Evolutionary conservation across 2,113 vertebrate genomes (phyloP).

Genomic region (Mastomys coucha): DNA sequence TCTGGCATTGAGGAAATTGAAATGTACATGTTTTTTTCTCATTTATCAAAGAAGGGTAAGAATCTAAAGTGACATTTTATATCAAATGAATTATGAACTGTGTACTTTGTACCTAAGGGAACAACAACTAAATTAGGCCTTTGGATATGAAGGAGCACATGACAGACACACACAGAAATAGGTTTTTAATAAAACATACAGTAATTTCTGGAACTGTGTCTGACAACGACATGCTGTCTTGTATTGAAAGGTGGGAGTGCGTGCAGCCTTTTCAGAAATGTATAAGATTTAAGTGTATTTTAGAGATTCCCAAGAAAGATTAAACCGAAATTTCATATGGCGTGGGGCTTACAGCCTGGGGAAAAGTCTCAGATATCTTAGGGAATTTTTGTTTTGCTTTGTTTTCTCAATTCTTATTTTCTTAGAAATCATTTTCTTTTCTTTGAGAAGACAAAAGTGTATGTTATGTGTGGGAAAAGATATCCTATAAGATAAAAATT

Average conservation of each 20-base stretch:
- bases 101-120: constrained; percentile 88
- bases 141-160: constrained; percentile 79
- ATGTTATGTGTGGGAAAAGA: neutral
- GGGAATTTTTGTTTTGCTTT: neutral
- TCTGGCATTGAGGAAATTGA: constrained; percentile 85
- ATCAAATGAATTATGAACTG: constrained; percentile 92
- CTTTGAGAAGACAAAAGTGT: neutral
- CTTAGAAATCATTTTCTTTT: constrained; percentile 26
- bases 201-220: constrained; percentile 80
- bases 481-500: neutral
- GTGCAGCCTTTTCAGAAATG: constrained; percentile 53
- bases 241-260: constrained; percentile 19
- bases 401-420: neutral
- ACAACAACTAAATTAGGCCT: constrained; percentile 89
- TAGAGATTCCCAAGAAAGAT: neutral
- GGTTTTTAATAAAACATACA: constrained; percentile 86
- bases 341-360: neutral
- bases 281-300: constrained; percentile 32
- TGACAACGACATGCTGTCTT: constrained; percentile 68
- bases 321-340: neutral
- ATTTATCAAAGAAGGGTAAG: constrained; percentile 88
- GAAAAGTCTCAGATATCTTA: neutral
- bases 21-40: constrained; percentile 87
- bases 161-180: constrained; percentile 75
- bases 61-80: constrained; percentile 90